Evolutionary conservation across 2,888 invertebrate genomes (phyloP).

Genomic region (Pteria penguin): DNA sequence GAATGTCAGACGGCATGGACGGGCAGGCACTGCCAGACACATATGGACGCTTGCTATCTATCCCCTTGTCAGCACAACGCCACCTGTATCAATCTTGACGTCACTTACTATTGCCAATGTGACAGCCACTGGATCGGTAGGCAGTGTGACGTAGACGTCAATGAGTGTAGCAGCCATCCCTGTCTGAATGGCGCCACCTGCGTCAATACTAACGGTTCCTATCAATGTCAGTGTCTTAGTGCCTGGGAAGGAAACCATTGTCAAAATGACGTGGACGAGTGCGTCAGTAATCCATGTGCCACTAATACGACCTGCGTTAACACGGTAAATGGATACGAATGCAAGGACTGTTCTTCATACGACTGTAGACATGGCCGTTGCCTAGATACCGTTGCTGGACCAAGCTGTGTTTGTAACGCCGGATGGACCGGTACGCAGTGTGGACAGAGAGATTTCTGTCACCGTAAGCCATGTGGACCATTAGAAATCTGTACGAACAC

Average conservation of each 20-base stretch:
- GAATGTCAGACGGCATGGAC: slow-evolving; percentile 17
- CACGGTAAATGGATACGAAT: slow-evolving; percentile 11
- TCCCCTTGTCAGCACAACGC: slow-evolving; percentile 23
- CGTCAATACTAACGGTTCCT: slow-evolving; percentile 26
- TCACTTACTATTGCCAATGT: slow-evolving; percentile 15
- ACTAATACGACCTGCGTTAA: slow-evolving; percentile 16
- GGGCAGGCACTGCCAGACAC: slow-evolving; percentile 24
- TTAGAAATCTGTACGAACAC: slow-evolving; percentile 24
- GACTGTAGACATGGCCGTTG: slow-evolving; percentile 18
- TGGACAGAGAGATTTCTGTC: slow-evolving; percentile 20
- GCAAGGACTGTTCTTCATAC: slow-evolving; percentile 12
- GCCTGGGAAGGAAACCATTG: slow-evolving; percentile 25
- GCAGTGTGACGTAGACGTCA: slow-evolving; percentile 13
- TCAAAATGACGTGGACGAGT: slow-evolving; percentile 25
- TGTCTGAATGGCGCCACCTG: slow-evolving; percentile 26
- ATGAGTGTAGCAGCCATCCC: slow-evolving; percentile 17
- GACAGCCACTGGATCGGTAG: slow-evolving; percentile 7
- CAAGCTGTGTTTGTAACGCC: slow-evolving; percentile 12
- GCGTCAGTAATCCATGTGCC: slow-evolving; percentile 17
- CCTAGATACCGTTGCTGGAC: slow-evolving; percentile 8
- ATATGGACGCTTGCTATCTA: slow-evolving; percentile 3
- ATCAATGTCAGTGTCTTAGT: slow-evolving; percentile 3
- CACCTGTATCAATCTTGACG: slow-evolving; percentile 13
- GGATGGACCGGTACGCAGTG: slow-evolving; percentile 23
- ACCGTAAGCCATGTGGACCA: slow-evolving; percentile 6